Conservation (phyloP, 53 echinoderm and acorn worm species). For the Paracentrotus lividus region DNA sequence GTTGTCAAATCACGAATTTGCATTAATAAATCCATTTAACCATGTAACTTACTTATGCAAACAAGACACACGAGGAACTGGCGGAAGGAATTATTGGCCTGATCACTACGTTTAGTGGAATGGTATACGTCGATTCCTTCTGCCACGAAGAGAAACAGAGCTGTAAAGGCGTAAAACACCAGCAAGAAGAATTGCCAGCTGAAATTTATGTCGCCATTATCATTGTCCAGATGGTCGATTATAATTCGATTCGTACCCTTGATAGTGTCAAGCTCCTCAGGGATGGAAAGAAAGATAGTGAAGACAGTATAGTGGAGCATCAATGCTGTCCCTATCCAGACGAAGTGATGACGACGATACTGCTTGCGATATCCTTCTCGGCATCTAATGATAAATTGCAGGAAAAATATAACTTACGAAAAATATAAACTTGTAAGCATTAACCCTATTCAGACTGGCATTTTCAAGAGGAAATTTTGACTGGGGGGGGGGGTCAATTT, state of each 20-base stretch:
- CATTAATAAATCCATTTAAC: too few relatives aligned
- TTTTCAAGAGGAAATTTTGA: too few relatives aligned
- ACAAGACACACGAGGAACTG: background rate
- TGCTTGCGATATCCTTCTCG: background rate
- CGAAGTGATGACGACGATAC: background rate
- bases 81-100: background rate
- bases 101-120: background rate
- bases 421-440: too few relatives aligned
- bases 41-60: background rate
- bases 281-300: background rate
- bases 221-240: too few relatives aligned
- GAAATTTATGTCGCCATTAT: too few relatives aligned
- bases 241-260: too few relatives aligned
- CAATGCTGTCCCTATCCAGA: background rate
- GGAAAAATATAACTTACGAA: too few relatives aligned
- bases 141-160: background rate
- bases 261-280: too few relatives aligned
- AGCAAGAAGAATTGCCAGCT: background rate
- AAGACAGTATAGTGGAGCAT: background rate
- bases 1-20: too few relatives aligned
- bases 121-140: background rate
- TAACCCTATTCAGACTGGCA: too few relatives aligned
- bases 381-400: background rate
- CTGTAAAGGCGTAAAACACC: background rate
- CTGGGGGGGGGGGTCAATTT: too few relatives aligned